A percentile compares a stretch with the other conserved stretches of the same genome.
These are phyloP conservation scores for Poecilia gillii DNA, from an alignment of 2,797 vertebrate species.

Conservation along the genomic window DNA sequence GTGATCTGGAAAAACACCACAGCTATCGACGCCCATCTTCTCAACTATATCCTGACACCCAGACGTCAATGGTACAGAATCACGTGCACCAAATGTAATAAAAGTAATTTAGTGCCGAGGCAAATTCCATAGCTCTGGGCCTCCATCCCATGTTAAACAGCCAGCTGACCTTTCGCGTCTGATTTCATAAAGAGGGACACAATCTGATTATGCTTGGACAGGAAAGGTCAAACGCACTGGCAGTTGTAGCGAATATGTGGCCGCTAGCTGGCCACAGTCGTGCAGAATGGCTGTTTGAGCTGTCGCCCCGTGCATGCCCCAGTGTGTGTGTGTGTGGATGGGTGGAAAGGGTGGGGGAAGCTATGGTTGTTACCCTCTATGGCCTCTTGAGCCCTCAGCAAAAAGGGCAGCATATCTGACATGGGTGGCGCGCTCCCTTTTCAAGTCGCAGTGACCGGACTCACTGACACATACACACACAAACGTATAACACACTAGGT, in stretches of 20 bases:
- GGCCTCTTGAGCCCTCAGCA: slow-evolving; percentile 79
- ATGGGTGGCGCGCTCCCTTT: slow-evolving; percentile 65
- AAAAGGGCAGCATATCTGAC: slow-evolving; percentile 84
- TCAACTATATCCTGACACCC: slow-evolving; percentile 64
- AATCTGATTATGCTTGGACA: slow-evolving; percentile 95
- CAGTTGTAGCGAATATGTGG: slow-evolving; percentile 83
- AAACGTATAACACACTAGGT: slow-evolving; percentile 30
- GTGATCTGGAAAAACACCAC: not conserved
- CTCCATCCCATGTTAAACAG: slow-evolving; percentile 91
- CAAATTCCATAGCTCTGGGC: slow-evolving; percentile 96
- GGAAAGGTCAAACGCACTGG: slow-evolving; percentile 95
- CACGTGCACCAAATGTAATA: slow-evolving; percentile 93
- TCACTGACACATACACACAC: slow-evolving; percentile 25
- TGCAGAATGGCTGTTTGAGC: slow-evolving; percentile 51
- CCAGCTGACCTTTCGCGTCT: slow-evolving; percentile 94
- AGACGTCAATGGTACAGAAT: slow-evolving; percentile 57
- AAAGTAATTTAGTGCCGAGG: slow-evolving; percentile 97
- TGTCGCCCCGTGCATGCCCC: slow-evolving; percentile 19
- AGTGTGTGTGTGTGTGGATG: slow-evolving; percentile 34
- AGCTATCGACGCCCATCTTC: slow-evolving; percentile 40
- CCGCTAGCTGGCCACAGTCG: slow-evolving; percentile 83
- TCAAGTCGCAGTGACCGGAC: slow-evolving; percentile 65
- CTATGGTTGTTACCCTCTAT: slow-evolving; percentile 79
- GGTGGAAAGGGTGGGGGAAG: slow-evolving; percentile 42
- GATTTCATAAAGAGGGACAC: slow-evolving; percentile 97